Percentiles rank a stretch among this genome's conserved stretches.
Conservation (phyloP, 2,113 vertebrate species). For the Cariama cristata region DNA sequence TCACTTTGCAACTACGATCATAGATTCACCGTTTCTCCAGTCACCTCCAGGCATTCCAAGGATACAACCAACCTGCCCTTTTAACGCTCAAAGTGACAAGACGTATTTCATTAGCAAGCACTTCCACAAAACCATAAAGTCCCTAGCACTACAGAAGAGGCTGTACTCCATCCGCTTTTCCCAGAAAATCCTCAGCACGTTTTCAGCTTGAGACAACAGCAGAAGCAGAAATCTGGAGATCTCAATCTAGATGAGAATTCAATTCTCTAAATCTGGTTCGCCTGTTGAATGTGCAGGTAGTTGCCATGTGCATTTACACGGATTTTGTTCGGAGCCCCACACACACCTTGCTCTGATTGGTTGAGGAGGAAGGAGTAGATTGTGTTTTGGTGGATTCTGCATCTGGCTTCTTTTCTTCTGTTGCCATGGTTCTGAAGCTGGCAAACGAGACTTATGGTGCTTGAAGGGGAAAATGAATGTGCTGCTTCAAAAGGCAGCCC, state of each 20-base stretch:
- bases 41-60: neutral
- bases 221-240: neutral
- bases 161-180: neutral
- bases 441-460: slow-evolving; percentile 28
- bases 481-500: slow-evolving; percentile 20
- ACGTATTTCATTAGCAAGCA: neutral
- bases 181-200: neutral
- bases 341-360: slow-evolving; percentile 95
- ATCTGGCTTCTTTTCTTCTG: slow-evolving; percentile 99
- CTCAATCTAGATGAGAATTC: neutral
- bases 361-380: slow-evolving; percentile 89
- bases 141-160: neutral
- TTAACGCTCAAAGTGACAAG: neutral
- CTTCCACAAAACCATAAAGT: neutral
- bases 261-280: neutral
- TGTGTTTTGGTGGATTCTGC: slow-evolving; percentile 92
- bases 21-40: neutral
- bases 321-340: neutral
- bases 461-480: slow-evolving; percentile 20
- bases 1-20: neutral
- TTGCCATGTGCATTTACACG: neutral
- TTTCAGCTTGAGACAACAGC: neutral
- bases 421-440: slow-evolving; percentile 87
- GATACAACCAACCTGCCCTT: neutral
- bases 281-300: slow-evolving; percentile 14